These are phyloP conservation scores for Polietes domitor DNA, from an alignment of 2,888 invertebrate genomes.

Conservation along the genomic window DNA sequence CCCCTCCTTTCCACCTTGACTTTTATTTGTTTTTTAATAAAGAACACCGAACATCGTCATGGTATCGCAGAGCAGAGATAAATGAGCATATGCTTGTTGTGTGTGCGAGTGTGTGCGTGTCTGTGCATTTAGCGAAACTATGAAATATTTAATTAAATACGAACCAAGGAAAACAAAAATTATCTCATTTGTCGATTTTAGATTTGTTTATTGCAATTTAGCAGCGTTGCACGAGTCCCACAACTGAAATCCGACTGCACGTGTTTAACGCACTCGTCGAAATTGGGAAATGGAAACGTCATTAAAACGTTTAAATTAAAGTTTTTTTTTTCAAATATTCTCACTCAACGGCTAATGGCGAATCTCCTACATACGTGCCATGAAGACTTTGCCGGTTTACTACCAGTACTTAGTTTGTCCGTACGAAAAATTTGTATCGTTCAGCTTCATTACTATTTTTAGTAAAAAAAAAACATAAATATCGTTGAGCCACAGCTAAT, in stretches of 20 bases:
- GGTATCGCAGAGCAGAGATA: slow-evolving; percentile 46
- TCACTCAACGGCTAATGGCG: no score
- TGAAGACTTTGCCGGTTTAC: no score
- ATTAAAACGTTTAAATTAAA: not conserved
- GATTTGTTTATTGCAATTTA: slow-evolving; percentile 40
- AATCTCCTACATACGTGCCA: no score
- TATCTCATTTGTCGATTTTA: slow-evolving; percentile 8
- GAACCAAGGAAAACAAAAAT: not conserved
- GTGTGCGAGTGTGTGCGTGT: not conserved
- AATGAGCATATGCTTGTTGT: slow-evolving; percentile 1
- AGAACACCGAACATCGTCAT: slow-evolving; percentile 55
- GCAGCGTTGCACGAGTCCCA: not conserved
- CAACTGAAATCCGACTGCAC: not conserved
- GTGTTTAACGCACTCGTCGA: not conserved
- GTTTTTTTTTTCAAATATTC: not conserved
- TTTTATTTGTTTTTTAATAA: slow-evolving; percentile 65
- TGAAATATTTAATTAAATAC: slow-evolving; percentile 64
- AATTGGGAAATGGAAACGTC: not conserved
- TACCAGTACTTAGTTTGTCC: no score
- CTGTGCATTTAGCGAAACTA: slow-evolving; percentile 21
- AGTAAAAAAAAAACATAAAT: no score
- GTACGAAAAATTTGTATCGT: no score
- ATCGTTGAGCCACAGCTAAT: no score
- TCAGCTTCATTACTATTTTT: no score
- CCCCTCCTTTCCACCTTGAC: no score